Percentiles rank a stretch among this genome's conserved stretches.
phyloP scores from a whole-genome alignment of 2,113 vertebrate species.

The Colistium nudipinnis region DNA sequence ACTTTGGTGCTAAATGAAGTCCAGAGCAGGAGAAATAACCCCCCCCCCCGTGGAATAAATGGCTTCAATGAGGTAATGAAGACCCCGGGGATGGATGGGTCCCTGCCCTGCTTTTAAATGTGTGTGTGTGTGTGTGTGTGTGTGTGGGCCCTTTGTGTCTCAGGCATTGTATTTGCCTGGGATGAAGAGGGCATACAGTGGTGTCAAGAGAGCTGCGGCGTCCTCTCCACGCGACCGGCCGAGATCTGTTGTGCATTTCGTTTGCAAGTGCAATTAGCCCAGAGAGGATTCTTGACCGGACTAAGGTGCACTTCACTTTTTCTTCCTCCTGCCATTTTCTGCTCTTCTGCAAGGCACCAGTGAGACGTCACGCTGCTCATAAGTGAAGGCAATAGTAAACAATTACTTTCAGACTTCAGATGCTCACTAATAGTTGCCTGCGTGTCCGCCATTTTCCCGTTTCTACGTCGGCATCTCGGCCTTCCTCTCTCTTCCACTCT shows the following conservation, averaged over 20 bases:
- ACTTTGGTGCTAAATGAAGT: constrained; percentile 61
- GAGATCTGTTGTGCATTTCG: constrained; percentile 30
- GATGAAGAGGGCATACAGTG: constrained; percentile 44
- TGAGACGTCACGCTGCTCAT: constrained; percentile 11
- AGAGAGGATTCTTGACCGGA: constrained; percentile 58
- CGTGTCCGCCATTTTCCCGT: neutral
- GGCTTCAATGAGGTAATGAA: constrained; percentile 74
- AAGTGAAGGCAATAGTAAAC: neutral
- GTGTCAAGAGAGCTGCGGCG: constrained; percentile 35
- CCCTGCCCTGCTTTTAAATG: constrained; percentile 25
- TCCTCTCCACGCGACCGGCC: constrained; percentile 24
- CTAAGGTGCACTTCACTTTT: constrained; percentile 67
- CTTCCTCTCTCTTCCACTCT: neutral
- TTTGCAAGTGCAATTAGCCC: constrained; percentile 58
- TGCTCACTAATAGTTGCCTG: neutral
- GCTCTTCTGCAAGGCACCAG: neutral
- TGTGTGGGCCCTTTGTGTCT: constrained; percentile 3
- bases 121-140: neutral
- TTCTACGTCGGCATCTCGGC: neutral
- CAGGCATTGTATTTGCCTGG: constrained; percentile 29
- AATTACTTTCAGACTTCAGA: neutral
- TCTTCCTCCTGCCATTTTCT: constrained; percentile 1
- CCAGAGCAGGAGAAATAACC: constrained; percentile 47
- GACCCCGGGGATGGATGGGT: constrained; percentile 58
- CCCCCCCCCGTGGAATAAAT: constrained; percentile 65